phyloP scores from a whole-genome alignment of 2,888 invertebrate genomes.

The Antheraea yamamai region DNA sequence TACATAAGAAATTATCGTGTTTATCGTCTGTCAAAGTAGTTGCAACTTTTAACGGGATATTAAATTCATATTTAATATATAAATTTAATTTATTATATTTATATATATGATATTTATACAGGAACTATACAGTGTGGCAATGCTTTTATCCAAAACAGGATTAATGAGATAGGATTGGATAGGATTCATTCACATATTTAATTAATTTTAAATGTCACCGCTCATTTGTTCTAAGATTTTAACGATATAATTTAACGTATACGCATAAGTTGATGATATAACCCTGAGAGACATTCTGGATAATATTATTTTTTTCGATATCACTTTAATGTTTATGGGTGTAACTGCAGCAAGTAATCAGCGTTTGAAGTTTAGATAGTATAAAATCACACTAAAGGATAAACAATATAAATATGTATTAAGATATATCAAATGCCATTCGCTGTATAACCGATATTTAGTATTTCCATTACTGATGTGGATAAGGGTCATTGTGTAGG shows the following conservation, averaged over 20 bases:
- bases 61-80: no score
- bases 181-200: no score
- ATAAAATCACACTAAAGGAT: neutral
- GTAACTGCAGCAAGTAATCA: neutral
- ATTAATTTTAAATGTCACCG: neutral
- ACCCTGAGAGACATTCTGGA: neutral
- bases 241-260: neutral
- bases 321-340: neutral
- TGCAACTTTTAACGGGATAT: no score
- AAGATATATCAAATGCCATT: constrained; percentile 3
- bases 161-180: no score
- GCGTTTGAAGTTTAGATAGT: neutral
- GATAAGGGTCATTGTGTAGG: constrained; percentile 40
- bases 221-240: neutral
- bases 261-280: neutral
- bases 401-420: constrained; percentile 8
- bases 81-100: no score
- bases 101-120: no score
- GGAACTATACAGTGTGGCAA: no score
- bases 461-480: constrained; percentile 31
- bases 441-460: constrained; percentile 28
- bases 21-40: no score
- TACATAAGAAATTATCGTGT: no score
- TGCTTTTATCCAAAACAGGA: no score
- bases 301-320: neutral